A percentile compares a stretch with the other conserved stretches of the same genome.
These are phyloP conservation scores for Eupleurogrammus muticus DNA, from an alignment of 2,797 vertebrate genomes.

Conservation along the genomic window DNA sequence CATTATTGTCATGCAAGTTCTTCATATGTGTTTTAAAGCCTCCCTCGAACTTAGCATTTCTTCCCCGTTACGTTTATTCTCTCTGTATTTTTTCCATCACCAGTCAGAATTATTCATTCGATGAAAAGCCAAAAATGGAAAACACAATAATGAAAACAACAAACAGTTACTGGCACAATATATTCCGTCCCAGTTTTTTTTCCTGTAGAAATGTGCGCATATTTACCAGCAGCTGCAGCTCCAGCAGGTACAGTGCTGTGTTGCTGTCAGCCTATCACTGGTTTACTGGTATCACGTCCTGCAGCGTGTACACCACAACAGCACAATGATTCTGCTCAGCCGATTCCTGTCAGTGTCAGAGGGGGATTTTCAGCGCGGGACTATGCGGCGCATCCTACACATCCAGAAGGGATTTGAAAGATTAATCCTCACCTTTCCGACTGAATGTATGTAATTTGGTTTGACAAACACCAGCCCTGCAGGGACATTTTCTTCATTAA, in stretches of 20 bases:
- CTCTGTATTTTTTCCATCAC: slow-evolving; percentile 30
- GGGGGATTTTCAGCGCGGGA: slow-evolving; percentile 57
- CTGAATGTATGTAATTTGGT: slow-evolving; percentile 85
- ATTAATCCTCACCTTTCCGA: slow-evolving; percentile 83
- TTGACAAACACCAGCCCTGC: slow-evolving; percentile 83
- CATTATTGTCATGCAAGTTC: slow-evolving; percentile 27
- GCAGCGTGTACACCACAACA: slow-evolving; percentile 66
- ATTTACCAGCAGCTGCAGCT: slow-evolving; percentile 55
- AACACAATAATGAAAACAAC: slow-evolving; percentile 51
- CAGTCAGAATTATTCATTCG: slow-evolving; percentile 50
- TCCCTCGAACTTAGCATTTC: slow-evolving; percentile 16
- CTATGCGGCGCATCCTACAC: slow-evolving; percentile 70
- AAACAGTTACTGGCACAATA: slow-evolving; percentile 35
- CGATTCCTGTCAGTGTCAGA: slow-evolving; percentile 72
- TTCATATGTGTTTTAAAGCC: slow-evolving; percentile 41
- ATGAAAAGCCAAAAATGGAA: slow-evolving; percentile 56
- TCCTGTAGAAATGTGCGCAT: slow-evolving; percentile 47
- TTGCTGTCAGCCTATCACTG: slow-evolving; percentile 63
- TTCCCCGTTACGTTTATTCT: slow-evolving; percentile 22
- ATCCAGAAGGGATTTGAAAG: slow-evolving; percentile 82
- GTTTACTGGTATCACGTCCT: slow-evolving; percentile 46
- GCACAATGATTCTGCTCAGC: slow-evolving; percentile 73
- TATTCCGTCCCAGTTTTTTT: slow-evolving; percentile 57
- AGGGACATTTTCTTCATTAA: slow-evolving; percentile 86
- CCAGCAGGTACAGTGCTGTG: slow-evolving; percentile 24